Percentiles rank a stretch among this genome's conserved stretches.
Conservation (phyloP, 2,888 invertebrate genomes). For the Drosophila sordidula region DNA sequence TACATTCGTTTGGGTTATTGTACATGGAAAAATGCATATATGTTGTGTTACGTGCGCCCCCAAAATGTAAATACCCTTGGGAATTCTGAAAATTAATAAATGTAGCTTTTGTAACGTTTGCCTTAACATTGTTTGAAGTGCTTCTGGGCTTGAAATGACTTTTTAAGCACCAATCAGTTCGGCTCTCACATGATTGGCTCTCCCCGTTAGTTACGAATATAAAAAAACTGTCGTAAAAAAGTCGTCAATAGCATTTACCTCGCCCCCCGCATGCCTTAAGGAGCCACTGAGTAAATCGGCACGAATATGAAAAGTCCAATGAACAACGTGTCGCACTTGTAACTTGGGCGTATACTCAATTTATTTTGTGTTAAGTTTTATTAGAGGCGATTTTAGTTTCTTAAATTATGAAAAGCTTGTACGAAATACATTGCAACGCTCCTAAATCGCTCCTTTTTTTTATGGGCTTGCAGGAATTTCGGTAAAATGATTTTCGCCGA, state of each 20-base stretch:
- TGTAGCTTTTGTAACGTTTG: neutral
- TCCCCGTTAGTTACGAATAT: constrained; percentile 2
- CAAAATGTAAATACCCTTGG: neutral
- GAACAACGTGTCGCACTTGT: constrained; percentile 4
- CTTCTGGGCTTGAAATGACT: constrained; percentile 16
- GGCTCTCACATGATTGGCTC: constrained; percentile 11
- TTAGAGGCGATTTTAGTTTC: constrained; percentile 44
- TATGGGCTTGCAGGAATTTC: constrained; percentile 32
- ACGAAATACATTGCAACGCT: neutral
- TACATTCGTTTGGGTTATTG: no score
- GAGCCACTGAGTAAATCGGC: constrained; percentile 17
- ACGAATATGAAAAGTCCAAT: constrained; percentile 17
- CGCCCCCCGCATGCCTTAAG: no score
- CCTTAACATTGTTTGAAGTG: neutral
- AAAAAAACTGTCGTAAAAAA: constrained; percentile 11
- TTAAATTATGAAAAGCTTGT: constrained; percentile 26
- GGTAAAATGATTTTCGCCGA: constrained; percentile 26
- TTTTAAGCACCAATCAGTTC: constrained; percentile 8
- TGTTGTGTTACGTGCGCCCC: constrained; percentile 26
- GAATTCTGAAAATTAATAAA: constrained; percentile 6
- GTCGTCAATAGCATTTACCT: neutral
- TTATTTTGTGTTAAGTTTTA: constrained; percentile 30
- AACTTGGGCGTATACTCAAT: constrained; percentile 43
- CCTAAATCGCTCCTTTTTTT: constrained; percentile 24
- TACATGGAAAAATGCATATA: no score